Evolutionary conservation across 2,888 invertebrate species (phyloP).

Genomic region (Cheilosia grossa): DNA sequence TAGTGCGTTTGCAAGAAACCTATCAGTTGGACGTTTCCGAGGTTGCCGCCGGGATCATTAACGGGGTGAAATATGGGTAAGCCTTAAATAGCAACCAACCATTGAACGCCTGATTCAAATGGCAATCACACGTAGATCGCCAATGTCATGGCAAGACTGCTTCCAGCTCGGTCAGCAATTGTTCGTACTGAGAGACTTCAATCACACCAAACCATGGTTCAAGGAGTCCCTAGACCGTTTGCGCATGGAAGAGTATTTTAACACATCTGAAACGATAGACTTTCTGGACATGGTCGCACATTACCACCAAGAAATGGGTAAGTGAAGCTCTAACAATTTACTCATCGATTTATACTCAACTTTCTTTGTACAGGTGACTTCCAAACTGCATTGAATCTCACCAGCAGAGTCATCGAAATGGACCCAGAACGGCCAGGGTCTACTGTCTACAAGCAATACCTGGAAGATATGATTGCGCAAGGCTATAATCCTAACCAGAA

Average conservation of each 20-base stretch:
- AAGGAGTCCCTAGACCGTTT: slow-evolving; percentile 91
- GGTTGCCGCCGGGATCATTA: slow-evolving; percentile 92
- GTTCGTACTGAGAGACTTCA: slow-evolving; percentile 95
- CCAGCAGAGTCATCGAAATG: slow-evolving; percentile 91
- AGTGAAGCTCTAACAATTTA: background rate
- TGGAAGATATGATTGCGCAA: slow-evolving; percentile 89
- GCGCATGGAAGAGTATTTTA: slow-evolving; percentile 84
- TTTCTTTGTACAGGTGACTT: slow-evolving; percentile 87
- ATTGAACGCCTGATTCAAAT: background rate
- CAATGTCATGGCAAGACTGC: slow-evolving; percentile 94
- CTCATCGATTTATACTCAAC: background rate
- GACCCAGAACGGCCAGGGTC: slow-evolving; percentile 92
- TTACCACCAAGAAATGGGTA: slow-evolving; percentile 79
- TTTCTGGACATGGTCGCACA: slow-evolving; percentile 79
- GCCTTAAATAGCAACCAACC: slow-evolving; percentile 5
- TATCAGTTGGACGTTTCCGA: slow-evolving; percentile 94
- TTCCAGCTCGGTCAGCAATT: slow-evolving; percentile 96
- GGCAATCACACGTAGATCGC: slow-evolving; percentile 82
- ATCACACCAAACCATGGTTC: slow-evolving; percentile 97
- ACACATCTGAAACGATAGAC: slow-evolving; percentile 77
- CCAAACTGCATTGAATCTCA: slow-evolving; percentile 91
- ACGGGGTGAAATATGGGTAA: slow-evolving; percentile 92
- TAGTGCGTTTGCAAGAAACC: slow-evolving; percentile 96
- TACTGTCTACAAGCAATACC: slow-evolving; percentile 92
- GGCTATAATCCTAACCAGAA: slow-evolving; percentile 61